Evolutionary conservation across 2,797 vertebrate species (phyloP), one percentile per base, ranked within the genome.

Genomic region (Psittacula echo): DNA sequence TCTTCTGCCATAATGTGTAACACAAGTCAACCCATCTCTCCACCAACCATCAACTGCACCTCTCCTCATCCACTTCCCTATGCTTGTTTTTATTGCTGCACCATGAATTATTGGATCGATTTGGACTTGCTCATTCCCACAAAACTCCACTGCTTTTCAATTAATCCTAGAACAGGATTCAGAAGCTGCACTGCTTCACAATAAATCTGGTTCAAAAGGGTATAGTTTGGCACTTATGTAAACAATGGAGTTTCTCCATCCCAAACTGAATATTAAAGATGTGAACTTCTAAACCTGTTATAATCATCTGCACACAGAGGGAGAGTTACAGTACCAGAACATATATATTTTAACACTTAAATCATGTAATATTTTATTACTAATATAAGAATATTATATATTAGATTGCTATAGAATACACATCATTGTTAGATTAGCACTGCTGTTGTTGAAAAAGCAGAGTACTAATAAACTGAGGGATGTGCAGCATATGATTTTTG

Each of bases 81-180:
- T 45, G 42, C 26, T 8, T 7, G 37, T 9, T 85, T 93, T 91
- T 89, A 82, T 65, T 84, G 80, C 39, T 81, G 51, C 9, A 53
- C 37, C 29, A 30, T 61, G 48, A 94, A 90, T 93, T 87, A 83
- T 82, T 75, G 85, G 32, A 53, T 82, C 0, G 0, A 68, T 85
- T 94, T 72, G 58, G 50, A 90, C 56, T 92, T 94, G 24, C 44
- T 7, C 48, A 20, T 64, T 85, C 85, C 83, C 83, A 86, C n/a
- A 66, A 34, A 85, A 44, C 32, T 77, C 75, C 37, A 24, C 65
- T 80, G 53, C 24, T 85, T 92, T 85, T 62, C 89, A 94, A 32
- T 66, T 93, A 92, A 89, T 86, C 51, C 77, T 66, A 19, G 45
- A 73, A 45, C 29, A 82, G 47, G 58, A 78, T 76, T 78, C 58